phyloP scores from a whole-genome alignment of 1,140 invertebrate species.

The Sesamia nonagrioides region DNA sequence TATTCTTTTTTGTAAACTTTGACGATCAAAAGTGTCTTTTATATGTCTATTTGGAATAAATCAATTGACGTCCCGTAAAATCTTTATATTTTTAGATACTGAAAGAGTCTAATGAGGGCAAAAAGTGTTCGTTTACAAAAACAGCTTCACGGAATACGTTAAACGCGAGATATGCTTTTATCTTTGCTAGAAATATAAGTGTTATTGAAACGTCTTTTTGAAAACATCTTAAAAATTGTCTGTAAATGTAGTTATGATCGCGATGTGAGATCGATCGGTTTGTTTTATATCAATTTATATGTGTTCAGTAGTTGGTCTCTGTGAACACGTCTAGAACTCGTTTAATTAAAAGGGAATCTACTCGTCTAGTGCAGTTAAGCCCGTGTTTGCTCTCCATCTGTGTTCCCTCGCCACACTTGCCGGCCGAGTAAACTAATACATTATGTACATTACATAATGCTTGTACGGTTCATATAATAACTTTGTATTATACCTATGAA shows the following conservation, averaged over 20 bases:
- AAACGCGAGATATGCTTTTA: slow-evolving; percentile 9
- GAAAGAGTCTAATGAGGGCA: background rate
- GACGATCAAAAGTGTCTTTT: too few species aligned
- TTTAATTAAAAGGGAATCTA: slow-evolving; percentile 80
- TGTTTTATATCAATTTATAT: slow-evolving; percentile 57
- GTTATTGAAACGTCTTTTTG: background rate
- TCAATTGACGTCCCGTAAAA: background rate
- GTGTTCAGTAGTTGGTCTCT: slow-evolving; percentile 54
- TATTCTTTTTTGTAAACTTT: too few species aligned
- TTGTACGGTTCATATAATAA: slow-evolving; percentile 38
- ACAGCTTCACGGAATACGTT: background rate
- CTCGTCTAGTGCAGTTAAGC: slow-evolving; percentile 70
- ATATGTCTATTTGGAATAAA: too few species aligned
- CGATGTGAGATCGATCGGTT: slow-evolving; percentile 15
- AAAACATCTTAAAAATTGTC: background rate
- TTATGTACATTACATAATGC: slow-evolving; percentile 43
- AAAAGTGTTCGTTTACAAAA: background rate
- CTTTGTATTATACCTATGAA: too few species aligned
- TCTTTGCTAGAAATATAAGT: background rate
- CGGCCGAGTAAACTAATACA: slow-evolving; percentile 58
- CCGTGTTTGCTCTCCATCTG: slow-evolving; percentile 69
- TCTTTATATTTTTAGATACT: background rate
- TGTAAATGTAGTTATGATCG: slow-evolving; percentile 21
- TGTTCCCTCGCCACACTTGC: slow-evolving; percentile 51
- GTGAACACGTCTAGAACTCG: slow-evolving; percentile 62